These are phyloP conservation scores for Austrofundulus limnaeus DNA, from an alignment of 2,113 vertebrate genomes.

Conservation along the genomic window DNA sequence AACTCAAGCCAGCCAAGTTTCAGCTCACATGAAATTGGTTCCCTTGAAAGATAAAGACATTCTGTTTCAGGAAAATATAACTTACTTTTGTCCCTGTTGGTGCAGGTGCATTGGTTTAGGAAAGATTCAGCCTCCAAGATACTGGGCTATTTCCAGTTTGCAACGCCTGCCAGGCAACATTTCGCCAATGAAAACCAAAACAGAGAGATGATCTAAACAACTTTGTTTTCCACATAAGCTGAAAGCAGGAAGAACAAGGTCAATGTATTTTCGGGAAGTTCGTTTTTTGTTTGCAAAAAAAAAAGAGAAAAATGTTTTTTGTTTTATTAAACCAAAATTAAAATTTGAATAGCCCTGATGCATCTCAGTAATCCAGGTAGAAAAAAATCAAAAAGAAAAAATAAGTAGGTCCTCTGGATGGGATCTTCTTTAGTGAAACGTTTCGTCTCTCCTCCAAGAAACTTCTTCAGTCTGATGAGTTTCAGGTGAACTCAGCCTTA, in stretches of 20 bases:
- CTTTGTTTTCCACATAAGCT: constrained; percentile 7
- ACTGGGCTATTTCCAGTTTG: constrained; percentile 36
- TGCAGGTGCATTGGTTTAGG: constrained; percentile 46
- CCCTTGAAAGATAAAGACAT: constrained; percentile 52
- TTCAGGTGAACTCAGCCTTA: too few relatives aligned
- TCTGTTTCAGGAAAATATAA: constrained; percentile 32
- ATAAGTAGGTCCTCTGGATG: too few relatives aligned
- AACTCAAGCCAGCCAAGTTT: constrained; percentile 55
- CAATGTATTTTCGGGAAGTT: too few relatives aligned
- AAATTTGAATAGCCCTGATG: too few relatives aligned
- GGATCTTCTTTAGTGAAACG: too few relatives aligned
- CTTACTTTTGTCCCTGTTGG: constrained; percentile 14
- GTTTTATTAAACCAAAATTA: too few relatives aligned
- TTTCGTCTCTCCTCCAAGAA: too few relatives aligned
- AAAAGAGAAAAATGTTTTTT: constrained; percentile 2
- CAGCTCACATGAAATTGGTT: constrained; percentile 38
- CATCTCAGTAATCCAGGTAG: too few relatives aligned
- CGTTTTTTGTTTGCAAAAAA: not conserved
- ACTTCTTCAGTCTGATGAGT: too few relatives aligned
- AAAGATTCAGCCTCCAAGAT: constrained; percentile 32
- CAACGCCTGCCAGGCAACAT: constrained; percentile 44
- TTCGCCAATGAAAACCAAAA: constrained; percentile 25
- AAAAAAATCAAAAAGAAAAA: too few relatives aligned
- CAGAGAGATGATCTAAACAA: constrained; percentile 21
- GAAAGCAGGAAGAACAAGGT: constrained; percentile 5